These are phyloP conservation scores for Lutjanus campechanus DNA, from an alignment of 2,797 vertebrate genomes.

Conservation along the genomic window DNA sequence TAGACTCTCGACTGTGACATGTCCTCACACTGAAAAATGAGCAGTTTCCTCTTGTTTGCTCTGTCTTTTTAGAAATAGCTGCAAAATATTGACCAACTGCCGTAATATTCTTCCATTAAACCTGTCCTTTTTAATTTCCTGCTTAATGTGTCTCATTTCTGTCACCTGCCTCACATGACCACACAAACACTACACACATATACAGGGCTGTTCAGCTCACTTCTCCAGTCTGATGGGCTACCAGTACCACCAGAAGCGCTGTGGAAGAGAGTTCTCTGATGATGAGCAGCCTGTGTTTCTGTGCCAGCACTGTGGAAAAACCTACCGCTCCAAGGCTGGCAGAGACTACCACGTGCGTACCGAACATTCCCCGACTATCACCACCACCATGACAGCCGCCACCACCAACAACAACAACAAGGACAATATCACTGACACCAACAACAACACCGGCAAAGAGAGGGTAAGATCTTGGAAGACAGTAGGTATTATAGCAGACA, in stretches of 20 bases:
- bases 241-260: conserved; percentile 97
- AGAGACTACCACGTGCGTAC: conserved; percentile 94
- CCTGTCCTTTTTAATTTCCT: conserved; percentile 40
- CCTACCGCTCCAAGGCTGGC: conserved; percentile 95
- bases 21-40: conserved; percentile 56
- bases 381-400: conserved; percentile 42
- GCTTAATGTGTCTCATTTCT: conserved; percentile 68
- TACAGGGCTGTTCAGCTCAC: conserved; percentile 92
- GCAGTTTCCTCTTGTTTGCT: conserved; percentile 40
- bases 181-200: conserved; percentile 33
- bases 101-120: conserved; percentile 42
- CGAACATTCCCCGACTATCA: conserved; percentile 64
- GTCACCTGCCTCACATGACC: conserved; percentile 47
- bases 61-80: conserved; percentile 41
- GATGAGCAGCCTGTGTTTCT: conserved; percentile 91
- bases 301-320: conserved; percentile 93
- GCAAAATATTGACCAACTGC: conserved; percentile 40
- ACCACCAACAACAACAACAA: conserved; percentile 53
- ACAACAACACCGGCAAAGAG: conserved; percentile 81
- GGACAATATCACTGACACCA: conserved; percentile 71
- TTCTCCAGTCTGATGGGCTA: conserved; percentile 98
- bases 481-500: background rate
- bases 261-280: conserved; percentile 91
- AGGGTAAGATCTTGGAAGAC: conserved; percentile 62
- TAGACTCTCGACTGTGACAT: conserved; percentile 54